Evolutionary conservation across 2,113 vertebrate genomes (phyloP), one percentile per base, ranked within the genome.

Genomic region (Panthera tigris): DNA sequence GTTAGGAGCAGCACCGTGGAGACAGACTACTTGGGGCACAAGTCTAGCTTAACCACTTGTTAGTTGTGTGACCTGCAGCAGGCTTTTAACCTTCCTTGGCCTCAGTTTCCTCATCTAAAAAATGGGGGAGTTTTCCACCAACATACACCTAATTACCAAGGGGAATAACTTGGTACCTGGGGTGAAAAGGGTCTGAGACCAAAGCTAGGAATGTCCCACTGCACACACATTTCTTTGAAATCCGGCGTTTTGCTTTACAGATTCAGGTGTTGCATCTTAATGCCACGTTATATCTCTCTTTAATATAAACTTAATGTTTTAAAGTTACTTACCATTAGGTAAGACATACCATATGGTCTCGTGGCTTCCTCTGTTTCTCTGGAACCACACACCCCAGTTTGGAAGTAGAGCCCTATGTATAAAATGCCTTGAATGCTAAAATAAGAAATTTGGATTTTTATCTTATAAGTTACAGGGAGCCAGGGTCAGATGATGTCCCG

Each of bases 341-440:
- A 90, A 85, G 36, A 76, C 15, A 19, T 87, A 73, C n/a, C 19
- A 2, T 74, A 27, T 50, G 92, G 45, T 95, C 52, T n/a, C 78
- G 23, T 73, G 76, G n/a, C 55, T 90, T 90, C 80, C 48, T 92
- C 23, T 78, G 0, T 92, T 97, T 97, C 69, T 91, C 50, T 93
- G 61, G 48, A 91, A 84, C 80, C 55, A 55, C 14, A 39, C 83
- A 21, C 25, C 84, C 74, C 15, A 50, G 61, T 71, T 76, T 80
- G 85, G 68, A 95, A 92, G 57, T 69, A 79, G 71, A 93, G 29
- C n/a, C 52, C 68, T 94, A 41, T 4, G 1, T 94, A 8, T 91
- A 52, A 97, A 86, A 63, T 66, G 45, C 79, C 52, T 89, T 91
- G 68, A 95, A 68, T 39, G 41, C 79, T 94, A 81, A 95, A 89